phyloP scores from a whole-genome alignment of 2,797 vertebrate genomes.

The Acanthopagrus latus region DNA sequence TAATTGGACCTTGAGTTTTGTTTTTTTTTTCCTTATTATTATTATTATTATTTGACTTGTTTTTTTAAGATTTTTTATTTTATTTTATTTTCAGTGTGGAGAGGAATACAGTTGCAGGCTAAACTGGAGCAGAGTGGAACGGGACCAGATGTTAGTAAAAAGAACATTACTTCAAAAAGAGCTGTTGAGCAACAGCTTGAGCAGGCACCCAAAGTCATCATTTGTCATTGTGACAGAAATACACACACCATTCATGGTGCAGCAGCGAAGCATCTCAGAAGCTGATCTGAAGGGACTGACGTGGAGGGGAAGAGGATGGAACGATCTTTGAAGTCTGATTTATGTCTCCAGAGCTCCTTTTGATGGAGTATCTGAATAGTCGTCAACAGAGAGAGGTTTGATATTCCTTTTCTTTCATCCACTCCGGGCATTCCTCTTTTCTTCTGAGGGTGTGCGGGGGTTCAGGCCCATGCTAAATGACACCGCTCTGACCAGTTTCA shows the following conservation, averaged over 20 bases:
- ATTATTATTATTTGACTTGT: too few species aligned
- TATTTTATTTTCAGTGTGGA: background rate
- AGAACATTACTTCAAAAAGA: slow-evolving; percentile 26
- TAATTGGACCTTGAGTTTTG: background rate
- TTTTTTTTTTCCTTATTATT: too few species aligned
- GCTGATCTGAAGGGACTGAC: slow-evolving; percentile 64
- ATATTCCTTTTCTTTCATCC: slow-evolving; percentile 63
- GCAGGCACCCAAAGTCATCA: slow-evolving; percentile 33
- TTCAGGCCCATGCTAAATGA: slow-evolving; percentile 32
- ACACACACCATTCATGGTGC: slow-evolving; percentile 63
- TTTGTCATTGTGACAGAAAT: slow-evolving; percentile 60
- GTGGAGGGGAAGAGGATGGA: slow-evolving; percentile 38
- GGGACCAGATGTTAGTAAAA: background rate
- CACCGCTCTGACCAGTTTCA: slow-evolving; percentile 57
- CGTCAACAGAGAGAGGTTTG: slow-evolving; percentile 66
- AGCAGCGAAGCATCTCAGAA: slow-evolving; percentile 52
- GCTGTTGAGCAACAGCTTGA: slow-evolving; percentile 24
- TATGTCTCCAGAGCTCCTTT: slow-evolving; percentile 68
- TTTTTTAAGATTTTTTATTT: background rate
- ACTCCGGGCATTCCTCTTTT: slow-evolving; percentile 56
- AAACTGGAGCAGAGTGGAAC: background rate
- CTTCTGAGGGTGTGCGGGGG: slow-evolving; percentile 32
- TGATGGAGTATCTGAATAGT: slow-evolving; percentile 71
- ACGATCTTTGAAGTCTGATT: slow-evolving; percentile 78
- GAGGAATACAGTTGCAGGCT: background rate